Base-by-base conservation (phyloP, 2,113 vertebrate species). In the Rhizomys pruinosus region DNA sequence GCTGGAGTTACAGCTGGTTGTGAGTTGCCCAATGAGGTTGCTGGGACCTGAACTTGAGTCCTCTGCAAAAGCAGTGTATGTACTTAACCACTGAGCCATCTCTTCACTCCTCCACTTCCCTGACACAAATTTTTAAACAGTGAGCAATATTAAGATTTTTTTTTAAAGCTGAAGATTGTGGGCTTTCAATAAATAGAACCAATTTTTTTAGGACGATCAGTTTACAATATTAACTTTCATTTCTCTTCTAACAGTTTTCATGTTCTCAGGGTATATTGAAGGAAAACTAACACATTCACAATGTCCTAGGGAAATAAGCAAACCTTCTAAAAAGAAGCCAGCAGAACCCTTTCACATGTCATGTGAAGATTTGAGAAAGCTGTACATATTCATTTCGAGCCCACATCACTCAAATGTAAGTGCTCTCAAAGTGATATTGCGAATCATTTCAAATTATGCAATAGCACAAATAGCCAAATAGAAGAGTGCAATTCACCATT, bases 361-460 rank as follows among this genome's bases (percentile, higher is more conserved):
- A n/a, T 59, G 34, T 44, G 73, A 90, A 95, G 44, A 90, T 73
- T 74, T 87, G 37, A 39, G 84, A 55, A 94, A 17, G 57, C 52
- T 89, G 89, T 91, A 92, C 89, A 86, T 84, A 95, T 76, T 94
- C 57, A 89, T 92, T 92, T 82, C 89, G 74, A 95, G 47, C 74
- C 55, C 81, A 89, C 47, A 86, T 93, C 74, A 64, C 74, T 92
- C 93, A 78, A 74, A 92, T 55, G 29, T 72, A 90, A 95, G 84
- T 91, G 79, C 89, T 95, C n/a, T 92, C 89, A 82, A 77, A 92
- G 52, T 82, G 89, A 86, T 74, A 76, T 7, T 91, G 74, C n/a
- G 92, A 96, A 94, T 89, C 88, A 92, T 64, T 94, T 94, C 91
- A 95, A 95, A 84, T 92, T 86, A 86, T 29, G 9, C 66, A 87